Evolutionary conservation across 2,113 vertebrate genomes (phyloP).

Genomic region (Miniopterus natalensis): DNA sequence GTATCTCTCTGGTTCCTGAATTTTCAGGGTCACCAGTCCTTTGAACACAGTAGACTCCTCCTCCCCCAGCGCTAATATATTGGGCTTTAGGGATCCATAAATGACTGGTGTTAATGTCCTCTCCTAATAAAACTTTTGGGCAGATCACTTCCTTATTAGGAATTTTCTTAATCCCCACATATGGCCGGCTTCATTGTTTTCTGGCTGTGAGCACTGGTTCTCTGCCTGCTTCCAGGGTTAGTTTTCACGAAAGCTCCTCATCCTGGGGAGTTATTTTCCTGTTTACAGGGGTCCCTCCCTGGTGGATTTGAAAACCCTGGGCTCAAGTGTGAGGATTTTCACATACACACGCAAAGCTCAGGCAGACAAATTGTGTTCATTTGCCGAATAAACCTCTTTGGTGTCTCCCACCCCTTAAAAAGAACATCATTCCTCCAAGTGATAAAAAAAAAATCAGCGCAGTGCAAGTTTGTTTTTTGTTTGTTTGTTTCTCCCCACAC

Average conservation of each 20-base stretch:
- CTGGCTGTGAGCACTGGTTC: background rate
- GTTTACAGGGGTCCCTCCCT: slow-evolving; percentile 52
- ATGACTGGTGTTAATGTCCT: slow-evolving; percentile 10
- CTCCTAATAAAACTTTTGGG: slow-evolving; percentile 35
- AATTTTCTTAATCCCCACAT: background rate
- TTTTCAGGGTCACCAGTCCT: background rate
- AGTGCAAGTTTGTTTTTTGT: background rate
- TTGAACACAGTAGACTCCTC: background rate
- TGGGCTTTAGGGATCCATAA: background rate
- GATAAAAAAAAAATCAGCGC: background rate
- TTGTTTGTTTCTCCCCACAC: background rate
- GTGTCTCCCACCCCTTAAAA: background rate
- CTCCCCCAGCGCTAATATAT: background rate
- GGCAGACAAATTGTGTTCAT: background rate
- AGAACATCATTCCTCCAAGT: slow-evolving; percentile 42
- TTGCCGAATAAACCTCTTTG: slow-evolving; percentile 30
- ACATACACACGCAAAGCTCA: background rate
- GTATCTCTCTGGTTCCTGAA: background rate
- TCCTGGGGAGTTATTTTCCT: slow-evolving; percentile 66
- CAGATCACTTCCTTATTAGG: background rate
- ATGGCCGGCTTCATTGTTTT: background rate
- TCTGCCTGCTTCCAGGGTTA: background rate
- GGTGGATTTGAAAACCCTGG: slow-evolving; percentile 37
- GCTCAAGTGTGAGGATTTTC: slow-evolving; percentile 79
- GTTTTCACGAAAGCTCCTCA: background rate